Conservation (phyloP, 2,888 invertebrate genomes). For the Timema podura region DNA sequence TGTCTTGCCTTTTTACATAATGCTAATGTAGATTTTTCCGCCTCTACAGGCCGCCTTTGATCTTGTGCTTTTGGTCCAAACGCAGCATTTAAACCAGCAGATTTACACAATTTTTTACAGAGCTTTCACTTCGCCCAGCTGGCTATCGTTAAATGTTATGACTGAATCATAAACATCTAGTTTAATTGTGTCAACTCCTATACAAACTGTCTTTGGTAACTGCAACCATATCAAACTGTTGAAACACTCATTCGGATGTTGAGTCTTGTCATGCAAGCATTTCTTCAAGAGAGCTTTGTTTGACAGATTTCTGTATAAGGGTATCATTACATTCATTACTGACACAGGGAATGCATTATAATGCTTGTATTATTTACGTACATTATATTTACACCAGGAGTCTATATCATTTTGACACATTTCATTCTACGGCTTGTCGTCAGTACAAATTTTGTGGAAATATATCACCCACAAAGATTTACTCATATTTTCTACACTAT, state of each 20-base stretch:
- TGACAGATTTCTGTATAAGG: slow-evolving; percentile 13
- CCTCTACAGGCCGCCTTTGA: neutral
- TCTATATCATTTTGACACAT: slow-evolving; percentile 5
- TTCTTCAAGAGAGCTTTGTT: neutral
- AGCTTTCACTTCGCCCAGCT: neutral
- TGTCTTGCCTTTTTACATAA: neutral
- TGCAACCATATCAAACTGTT: slow-evolving; percentile 14
- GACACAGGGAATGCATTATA: neutral
- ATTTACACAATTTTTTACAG: neutral
- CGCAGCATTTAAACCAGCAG: no score
- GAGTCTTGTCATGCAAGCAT: no score
- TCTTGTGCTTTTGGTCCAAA: neutral
- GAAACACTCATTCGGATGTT: slow-evolving; percentile 9
- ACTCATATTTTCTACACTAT: slow-evolving; percentile 4
- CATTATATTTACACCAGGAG: slow-evolving; percentile 19
- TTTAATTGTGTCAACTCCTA: slow-evolving; percentile 10
- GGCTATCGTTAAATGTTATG: neutral
- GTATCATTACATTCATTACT: slow-evolving; percentile 14
- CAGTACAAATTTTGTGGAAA: slow-evolving; percentile 15
- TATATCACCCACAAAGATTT: slow-evolving; percentile 15
- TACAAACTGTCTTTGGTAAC: slow-evolving; percentile 4
- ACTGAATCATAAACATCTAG: slow-evolving; percentile 16
- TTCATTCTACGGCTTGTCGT: slow-evolving; percentile 11
- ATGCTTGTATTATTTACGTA: neutral
- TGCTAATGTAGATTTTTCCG: no score